Conservation (phyloP, 2,888 invertebrate species). For the Phymatocera aterrima region DNA sequence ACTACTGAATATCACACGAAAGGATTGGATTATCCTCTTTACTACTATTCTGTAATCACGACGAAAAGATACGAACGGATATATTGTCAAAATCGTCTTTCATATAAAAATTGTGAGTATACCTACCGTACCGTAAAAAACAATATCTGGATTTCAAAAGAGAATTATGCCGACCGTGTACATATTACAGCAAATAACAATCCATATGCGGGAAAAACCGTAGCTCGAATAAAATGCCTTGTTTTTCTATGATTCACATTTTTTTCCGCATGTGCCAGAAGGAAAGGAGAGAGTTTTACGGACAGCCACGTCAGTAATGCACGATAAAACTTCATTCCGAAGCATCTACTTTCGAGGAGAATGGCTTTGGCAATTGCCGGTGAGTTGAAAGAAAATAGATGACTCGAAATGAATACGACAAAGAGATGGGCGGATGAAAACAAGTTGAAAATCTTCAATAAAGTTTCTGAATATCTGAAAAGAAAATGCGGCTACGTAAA, state of each 20-base stretch:
- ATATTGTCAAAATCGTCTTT: too few relatives aligned
- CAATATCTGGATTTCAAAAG: too few relatives aligned
- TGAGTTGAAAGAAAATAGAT: conserved; percentile 27
- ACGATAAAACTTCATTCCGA: conserved; percentile 30
- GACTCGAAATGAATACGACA: not conserved
- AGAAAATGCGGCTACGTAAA: not conserved
- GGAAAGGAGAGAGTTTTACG: not conserved
- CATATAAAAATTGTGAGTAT: too few relatives aligned
- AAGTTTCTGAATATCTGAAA: not conserved
- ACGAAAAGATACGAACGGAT: too few relatives aligned
- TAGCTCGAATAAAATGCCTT: not conserved
- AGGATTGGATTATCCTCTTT: too few relatives aligned
- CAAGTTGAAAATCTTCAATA: conserved; percentile 12
- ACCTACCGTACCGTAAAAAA: too few relatives aligned
- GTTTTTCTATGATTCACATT: not conserved
- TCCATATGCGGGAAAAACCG: too few relatives aligned
- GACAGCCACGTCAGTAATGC: conserved; percentile 1
- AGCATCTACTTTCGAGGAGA: conserved; percentile 17
- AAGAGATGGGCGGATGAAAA: not conserved
- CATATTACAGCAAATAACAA: too few relatives aligned
- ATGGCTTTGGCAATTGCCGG: not conserved
- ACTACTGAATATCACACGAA: too few relatives aligned
- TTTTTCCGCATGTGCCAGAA: not conserved
- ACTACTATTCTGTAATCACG: too few relatives aligned
- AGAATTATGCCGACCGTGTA: too few relatives aligned